A percentile compares a stretch with the other conserved stretches of the same genome.
phyloP scores from a whole-genome alignment of 2,888 invertebrate species.

The Mythimna pallens region DNA sequence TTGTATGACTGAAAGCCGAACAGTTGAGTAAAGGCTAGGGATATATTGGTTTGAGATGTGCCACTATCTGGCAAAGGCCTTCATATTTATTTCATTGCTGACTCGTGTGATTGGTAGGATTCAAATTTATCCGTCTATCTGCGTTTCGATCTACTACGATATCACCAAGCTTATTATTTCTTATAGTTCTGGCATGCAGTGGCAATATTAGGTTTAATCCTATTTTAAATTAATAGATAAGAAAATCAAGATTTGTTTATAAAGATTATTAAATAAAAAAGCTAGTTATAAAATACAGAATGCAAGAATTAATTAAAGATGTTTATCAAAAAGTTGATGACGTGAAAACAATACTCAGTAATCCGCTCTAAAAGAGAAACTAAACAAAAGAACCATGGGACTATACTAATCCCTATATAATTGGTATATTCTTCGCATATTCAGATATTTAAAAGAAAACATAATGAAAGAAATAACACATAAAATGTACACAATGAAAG shows the following conservation, averaged over 20 bases:
- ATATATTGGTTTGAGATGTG: not conserved
- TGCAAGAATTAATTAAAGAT: constrained; percentile 18
- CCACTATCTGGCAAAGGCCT: not conserved
- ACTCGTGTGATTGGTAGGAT: not conserved
- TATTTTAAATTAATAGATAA: not conserved
- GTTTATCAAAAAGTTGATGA: constrained; percentile 26
- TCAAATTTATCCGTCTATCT: not conserved
- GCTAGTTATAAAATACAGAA: not conserved
- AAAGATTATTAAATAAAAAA: constrained; percentile 2
- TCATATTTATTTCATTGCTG: not conserved
- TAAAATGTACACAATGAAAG: not conserved
- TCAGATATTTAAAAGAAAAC: constrained; percentile 6
- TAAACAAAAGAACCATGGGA: constrained; percentile 32
- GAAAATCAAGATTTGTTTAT: not conserved
- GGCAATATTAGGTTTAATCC: not conserved
- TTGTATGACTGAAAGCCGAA: no score
- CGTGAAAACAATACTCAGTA: constrained; percentile 17
- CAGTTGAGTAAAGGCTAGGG: no score
- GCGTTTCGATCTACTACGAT: not conserved
- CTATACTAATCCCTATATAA: constrained; percentile 17
- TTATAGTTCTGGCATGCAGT: not conserved
- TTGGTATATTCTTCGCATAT: constrained; percentile 10
- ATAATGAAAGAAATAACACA: not conserved
- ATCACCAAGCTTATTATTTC: not conserved
- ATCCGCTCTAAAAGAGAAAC: constrained; percentile 27